Percentiles rank a stretch among this genome's conserved stretches.
Evolutionary conservation across 2,888 invertebrate genomes (phyloP).

Genomic region (Thyatira batis): DNA sequence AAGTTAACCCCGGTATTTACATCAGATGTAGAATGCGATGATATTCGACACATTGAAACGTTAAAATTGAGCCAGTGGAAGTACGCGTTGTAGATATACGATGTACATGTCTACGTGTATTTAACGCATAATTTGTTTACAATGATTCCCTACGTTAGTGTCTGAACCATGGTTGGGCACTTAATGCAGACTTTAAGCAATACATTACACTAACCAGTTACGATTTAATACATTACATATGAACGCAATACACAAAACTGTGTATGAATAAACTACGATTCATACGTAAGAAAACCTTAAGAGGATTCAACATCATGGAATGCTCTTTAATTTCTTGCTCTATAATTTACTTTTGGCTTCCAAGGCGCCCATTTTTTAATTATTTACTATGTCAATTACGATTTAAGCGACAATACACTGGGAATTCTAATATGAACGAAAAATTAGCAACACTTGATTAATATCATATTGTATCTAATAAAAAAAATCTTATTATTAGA

Average conservation of each 20-base stretch:
- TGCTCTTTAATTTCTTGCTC: constrained; percentile 59
- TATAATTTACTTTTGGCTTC: constrained; percentile 36
- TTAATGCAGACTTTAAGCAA: constrained; percentile 51
- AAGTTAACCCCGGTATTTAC: too few relatives aligned
- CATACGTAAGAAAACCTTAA: constrained; percentile 44
- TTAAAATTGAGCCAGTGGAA: too few relatives aligned
- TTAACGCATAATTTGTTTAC: too few relatives aligned
- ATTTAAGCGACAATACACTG: constrained; percentile 55
- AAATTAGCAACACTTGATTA: constrained; percentile 46
- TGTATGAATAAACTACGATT: constrained; percentile 49
- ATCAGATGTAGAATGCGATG: too few relatives aligned
- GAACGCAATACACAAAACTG: constrained; percentile 36
- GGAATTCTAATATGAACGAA: constrained; percentile 43
- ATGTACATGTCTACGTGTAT: too few relatives aligned
- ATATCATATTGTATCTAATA: constrained; percentile 37
- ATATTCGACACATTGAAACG: too few relatives aligned
- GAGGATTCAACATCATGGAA: constrained; percentile 66
- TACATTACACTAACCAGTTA: constrained; percentile 56
- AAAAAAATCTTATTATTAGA: constrained; percentile 22
- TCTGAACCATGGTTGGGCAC: background rate
- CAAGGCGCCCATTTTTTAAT: constrained; percentile 26
- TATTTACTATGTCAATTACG: constrained; percentile 55
- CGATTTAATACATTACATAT: constrained; percentile 50
- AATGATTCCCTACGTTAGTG: too few relatives aligned
- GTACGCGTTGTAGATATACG: too few relatives aligned